These are phyloP conservation scores for Muscidifurax raptorellus DNA, from an alignment of 1,140 invertebrate genomes.

Conservation along the genomic window DNA sequence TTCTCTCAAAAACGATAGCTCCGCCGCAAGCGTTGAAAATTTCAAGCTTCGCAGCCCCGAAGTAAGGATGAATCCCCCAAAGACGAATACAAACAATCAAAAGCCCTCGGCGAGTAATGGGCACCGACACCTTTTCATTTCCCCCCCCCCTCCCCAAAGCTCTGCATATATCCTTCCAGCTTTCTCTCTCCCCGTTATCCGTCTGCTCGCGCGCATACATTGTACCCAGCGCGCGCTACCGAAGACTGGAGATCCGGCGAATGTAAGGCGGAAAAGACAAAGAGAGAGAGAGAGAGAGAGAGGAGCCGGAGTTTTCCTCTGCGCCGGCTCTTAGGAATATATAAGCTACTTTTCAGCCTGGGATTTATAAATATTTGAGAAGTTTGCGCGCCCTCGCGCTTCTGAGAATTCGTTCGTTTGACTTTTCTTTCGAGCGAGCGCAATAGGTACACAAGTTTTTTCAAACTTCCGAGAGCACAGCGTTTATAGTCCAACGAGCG, in stretches of 20 bases:
- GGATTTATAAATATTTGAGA: slow-evolving; percentile 25
- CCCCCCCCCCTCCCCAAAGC: not conserved
- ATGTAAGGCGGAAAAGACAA: not conserved
- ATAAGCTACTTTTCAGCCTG: slow-evolving; percentile 9
- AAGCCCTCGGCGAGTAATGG: not conserved
- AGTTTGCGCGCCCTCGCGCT: not conserved
- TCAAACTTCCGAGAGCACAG: too few species aligned
- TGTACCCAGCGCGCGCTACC: not conserved
- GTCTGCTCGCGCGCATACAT: slow-evolving; percentile 8
- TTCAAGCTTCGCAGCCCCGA: not conserved
- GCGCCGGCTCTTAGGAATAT: slow-evolving; percentile 1
- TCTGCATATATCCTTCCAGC: not conserved
- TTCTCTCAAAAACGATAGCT: too few species aligned
- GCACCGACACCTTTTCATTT: not conserved
- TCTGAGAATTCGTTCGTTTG: not conserved
- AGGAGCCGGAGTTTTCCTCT: slow-evolving; percentile 19
- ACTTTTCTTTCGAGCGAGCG: not conserved
- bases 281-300: not conserved
- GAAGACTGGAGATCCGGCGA: not conserved
- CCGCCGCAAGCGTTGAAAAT: not conserved
- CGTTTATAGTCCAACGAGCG: too few species aligned
- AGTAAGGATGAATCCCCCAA: not conserved
- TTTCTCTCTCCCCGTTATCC: not conserved
- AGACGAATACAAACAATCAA: not conserved
- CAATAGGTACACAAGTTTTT: too few species aligned